These are phyloP conservation scores for Neotoma lepida DNA, from an alignment of 2,113 vertebrate species.

Conservation along the genomic window DNA sequence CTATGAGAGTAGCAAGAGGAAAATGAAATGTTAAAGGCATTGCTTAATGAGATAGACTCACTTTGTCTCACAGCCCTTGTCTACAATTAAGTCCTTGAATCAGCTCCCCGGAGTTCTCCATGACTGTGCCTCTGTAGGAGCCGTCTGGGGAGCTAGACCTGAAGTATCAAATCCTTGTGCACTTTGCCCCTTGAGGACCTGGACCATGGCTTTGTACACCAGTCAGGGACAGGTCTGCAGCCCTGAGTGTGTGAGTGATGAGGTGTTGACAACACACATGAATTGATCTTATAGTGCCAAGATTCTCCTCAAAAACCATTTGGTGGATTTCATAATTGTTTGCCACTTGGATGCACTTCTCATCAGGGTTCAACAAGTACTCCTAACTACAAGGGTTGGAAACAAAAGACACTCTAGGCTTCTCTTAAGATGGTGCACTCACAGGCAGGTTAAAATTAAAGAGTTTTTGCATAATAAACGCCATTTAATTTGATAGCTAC, in stretches of 20 bases:
- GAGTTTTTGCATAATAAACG: conserved; percentile 70
- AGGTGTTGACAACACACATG: conserved; percentile 49
- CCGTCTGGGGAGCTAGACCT: conserved; percentile 39
- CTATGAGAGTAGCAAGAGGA: neutral
- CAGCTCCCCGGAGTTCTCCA: neutral
- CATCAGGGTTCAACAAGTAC: conserved; percentile 82
- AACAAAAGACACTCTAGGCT: conserved; percentile 75
- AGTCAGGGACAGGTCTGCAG: neutral
- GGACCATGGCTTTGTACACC: conserved; percentile 36
- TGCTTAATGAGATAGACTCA: neutral
- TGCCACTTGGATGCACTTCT: conserved; percentile 77
- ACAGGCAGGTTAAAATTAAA: conserved; percentile 53
- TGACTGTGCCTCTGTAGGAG: conserved; percentile 22
- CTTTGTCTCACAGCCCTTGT: neutral
- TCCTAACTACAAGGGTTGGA: conserved; percentile 74
- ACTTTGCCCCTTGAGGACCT: conserved; percentile 54
- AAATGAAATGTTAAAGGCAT: neutral
- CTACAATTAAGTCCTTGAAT: conserved; percentile 45
- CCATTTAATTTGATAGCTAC: conserved; percentile 54
- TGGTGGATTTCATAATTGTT: conserved; percentile 82
- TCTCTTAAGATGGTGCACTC: conserved; percentile 3
- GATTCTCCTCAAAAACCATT: conserved; percentile 73
- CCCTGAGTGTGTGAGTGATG: conserved; percentile 58
- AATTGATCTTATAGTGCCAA: conserved; percentile 31
- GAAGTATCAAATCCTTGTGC: conserved; percentile 3